Evolutionary conservation across 2,888 invertebrate genomes (phyloP), one percentile per base, ranked within the genome.

Genomic region (Lithophane leautieri): DNA sequence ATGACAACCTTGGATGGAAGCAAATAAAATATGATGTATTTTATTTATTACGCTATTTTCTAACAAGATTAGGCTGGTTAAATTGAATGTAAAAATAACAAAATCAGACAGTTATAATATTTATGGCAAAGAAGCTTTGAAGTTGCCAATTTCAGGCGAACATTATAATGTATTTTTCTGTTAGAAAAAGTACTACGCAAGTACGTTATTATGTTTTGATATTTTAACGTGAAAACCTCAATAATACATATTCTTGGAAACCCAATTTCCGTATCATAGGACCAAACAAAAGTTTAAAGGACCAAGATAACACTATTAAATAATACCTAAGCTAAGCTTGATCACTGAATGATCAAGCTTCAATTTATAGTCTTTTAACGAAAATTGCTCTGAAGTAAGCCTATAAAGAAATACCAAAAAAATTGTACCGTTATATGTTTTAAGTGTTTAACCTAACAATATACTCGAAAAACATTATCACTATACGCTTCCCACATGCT

Each of bases 401-500:
- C 68, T 79, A 47, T 60, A 74, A 69, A 84, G 52, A 44, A 65
- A 61, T 65, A 47, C 14, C 54, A 70, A 73, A 73, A 70, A 71
- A 52, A 63, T n/a, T n/a, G n/a, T 62, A 60, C 69, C 22, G 60
- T 77, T 74, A 70, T 62, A 65, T 62, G 40, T 73, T 77, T 67
- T 87, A 81, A 87, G 85, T 83, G 82, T 85, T 83, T 81, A 83
- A 86, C 84, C 85, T 60, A 77, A 89, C 84, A 89, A 84, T 87
- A 85, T 85, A 81, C 85, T 85, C 86, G 84, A 87, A 90, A 90
- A 90, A 89, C 89, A 91, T 89, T 89, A 89, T 89, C 90, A 88
- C 86, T 87, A 83, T 86, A 89, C 87, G 88, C 89, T 90, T 67
- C 73, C 88, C 91, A 91, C 90, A 90, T 91, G 91, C 89, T 92